Base-by-base conservation (phyloP, 2,113 vertebrate species). In the Ceyx melanurus region DNA sequence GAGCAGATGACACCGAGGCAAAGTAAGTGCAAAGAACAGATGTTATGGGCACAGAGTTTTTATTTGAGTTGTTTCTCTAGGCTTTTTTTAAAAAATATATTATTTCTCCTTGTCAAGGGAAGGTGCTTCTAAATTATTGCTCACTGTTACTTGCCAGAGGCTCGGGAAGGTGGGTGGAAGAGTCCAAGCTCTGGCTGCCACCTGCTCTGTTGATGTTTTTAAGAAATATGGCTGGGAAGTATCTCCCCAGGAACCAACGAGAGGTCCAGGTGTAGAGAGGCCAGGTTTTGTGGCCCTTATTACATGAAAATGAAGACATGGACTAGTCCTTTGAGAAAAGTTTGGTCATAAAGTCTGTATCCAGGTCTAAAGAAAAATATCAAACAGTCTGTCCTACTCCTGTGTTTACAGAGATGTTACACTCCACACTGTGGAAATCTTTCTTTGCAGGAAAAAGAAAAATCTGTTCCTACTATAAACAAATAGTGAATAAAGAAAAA, bases 81-180 rank as follows among this genome's bases (percentile, higher is more conserved):
- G 23, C 31, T 80, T 20, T 82, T 94, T 64, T 92, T 91, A 68
- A 91, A 92, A 29, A 43, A 86, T 90, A 67, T 43, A 18, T 31
- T 28, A 78, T 72, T 95, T 93, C 37, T 71, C 43, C 35, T 53
- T 92, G 86, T 72, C 86, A 83, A 28, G 29, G 83, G 51, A 64
- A 93, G 43, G 67, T 74, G 43, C 37, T 91, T 89, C 62, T 80
- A 67, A 88, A 76, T 67, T 35, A 40, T 23, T 60, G 61, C 86
- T 92, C 2, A 0, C 61, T 75, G 60, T 43, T 70, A n/a, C 23
- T 90, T 86, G 79, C 67, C 29, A 4, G 68, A 74, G 72, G 79
- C 82, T 88, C 37, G 51, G 67, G 50, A 73, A 80, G 60, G 37
- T 42, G 28, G 31, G 54, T 58, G 54, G 87, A 53, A 82, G 42